Evolutionary conservation across 2,888 invertebrate species (phyloP), one percentile per base, ranked within the genome.

Genomic region (Papilio elwesi): DNA sequence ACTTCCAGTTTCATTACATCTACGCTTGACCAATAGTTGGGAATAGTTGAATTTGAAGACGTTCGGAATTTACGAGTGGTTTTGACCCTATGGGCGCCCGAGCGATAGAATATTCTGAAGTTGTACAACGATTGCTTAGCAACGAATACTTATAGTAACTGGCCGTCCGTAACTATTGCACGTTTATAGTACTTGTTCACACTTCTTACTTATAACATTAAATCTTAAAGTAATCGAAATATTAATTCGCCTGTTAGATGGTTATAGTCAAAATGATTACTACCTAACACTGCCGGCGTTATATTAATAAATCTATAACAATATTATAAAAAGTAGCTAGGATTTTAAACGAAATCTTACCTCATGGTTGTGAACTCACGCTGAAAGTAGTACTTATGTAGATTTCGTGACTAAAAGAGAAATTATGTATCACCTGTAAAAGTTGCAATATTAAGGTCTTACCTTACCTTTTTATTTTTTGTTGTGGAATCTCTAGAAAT

Each of bases 1-100:
- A n/a, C 73, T 79, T 91, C 91, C 75, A 89, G 83, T 51, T 11
- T 70, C 13, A 75, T 0, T 79, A 85, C 11, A 81, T 88, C 89
- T 68, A 11, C 71, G 79, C 79, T 83, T 81, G 85, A 85, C 87
- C 91, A 90, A 91, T 91, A 92, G 91, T 92, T 92, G 84, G 88
- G 90, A 91, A 92, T 92, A 92, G 92, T 92, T 92, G 91, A 91
- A 91, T 92, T 90, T 91, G 91, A 91, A 92, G 92, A 92, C 85
- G 91, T 87, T 85, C 76, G 88, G 89, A 92, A 92, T 92, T 92
- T 90, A 91, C 90, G 91, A 92, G 91, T 91, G 83, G 85, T 84
- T 83, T 83, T 85, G 85, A 88, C 87, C 89, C 91, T 87, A 90
- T 90, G 91, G 92, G 91, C 86, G 90, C 84, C 78, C 82, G 83